phyloP scores from a whole-genome alignment of 2,113 vertebrate species.

The Acrocephalus arundinaceus region DNA sequence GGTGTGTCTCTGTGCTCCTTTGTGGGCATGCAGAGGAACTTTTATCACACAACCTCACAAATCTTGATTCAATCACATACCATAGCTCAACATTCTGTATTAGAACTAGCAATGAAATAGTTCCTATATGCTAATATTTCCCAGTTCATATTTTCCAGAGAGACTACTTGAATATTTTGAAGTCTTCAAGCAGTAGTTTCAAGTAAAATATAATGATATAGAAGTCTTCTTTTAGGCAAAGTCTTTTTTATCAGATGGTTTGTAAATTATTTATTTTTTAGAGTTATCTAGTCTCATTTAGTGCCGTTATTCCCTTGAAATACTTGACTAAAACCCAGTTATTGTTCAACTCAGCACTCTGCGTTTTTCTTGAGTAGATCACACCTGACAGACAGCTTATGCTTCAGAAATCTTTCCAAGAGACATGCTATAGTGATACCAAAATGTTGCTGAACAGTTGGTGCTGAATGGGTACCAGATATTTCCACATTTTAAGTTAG shows the following conservation, averaged over 20 bases:
- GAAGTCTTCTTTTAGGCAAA: background rate
- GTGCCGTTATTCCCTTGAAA: conserved; percentile 26
- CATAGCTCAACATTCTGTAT: background rate
- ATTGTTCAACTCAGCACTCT: conserved; percentile 38
- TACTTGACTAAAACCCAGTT: conserved; percentile 27
- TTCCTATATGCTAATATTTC: background rate
- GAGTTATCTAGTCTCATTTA: conserved; percentile 31
- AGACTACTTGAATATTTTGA: background rate
- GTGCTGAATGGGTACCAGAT: background rate
- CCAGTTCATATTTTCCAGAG: background rate
- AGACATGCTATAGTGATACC: background rate
- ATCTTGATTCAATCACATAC: background rate
- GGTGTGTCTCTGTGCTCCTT: background rate
- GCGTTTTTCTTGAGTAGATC: conserved; percentile 58
- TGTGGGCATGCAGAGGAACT: background rate
- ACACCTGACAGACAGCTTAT: conserved; percentile 52
- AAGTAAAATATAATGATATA: background rate
- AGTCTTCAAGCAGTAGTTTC: background rate
- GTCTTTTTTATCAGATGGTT: conserved; percentile 10
- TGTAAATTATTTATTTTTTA: conserved; percentile 29
- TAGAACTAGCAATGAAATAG: background rate
- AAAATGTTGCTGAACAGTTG: background rate
- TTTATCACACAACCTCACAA: background rate
- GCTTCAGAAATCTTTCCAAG: conserved; percentile 51
- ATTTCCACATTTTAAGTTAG: conserved; percentile 22